Percentiles rank a stretch among this genome's conserved stretches.
Evolutionary conservation across 35 echinoderm and acorn worm genomes (phyloP).

Genomic region (Amphiura filiformis): DNA sequence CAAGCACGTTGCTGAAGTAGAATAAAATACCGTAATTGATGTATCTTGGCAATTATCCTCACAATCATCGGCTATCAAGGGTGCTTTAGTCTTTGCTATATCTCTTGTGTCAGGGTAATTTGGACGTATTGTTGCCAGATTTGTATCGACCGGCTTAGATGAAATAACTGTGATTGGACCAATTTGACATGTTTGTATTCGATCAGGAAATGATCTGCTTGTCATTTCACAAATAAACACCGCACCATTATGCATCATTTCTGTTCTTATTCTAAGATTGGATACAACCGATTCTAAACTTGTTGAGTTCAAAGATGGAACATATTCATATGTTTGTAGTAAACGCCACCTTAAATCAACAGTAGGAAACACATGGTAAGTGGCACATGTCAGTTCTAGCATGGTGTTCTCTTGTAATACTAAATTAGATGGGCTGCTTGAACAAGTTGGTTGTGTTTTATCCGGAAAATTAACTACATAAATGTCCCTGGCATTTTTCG

Average conservation of each 20-base stretch:
- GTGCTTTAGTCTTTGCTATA: too few relatives aligned
- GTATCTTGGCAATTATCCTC: background rate
- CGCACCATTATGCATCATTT: background rate
- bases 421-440: background rate
- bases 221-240: background rate
- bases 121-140: background rate
- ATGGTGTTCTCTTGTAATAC: background rate
- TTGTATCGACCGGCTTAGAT: background rate
- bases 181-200: background rate
- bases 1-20: background rate
- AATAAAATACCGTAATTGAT: background rate
- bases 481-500: background rate
- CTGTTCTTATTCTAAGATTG: background rate
- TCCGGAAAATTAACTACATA: background rate
- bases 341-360: background rate
- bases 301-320: background rate
- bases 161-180: background rate
- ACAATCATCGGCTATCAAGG: background rate
- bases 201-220: background rate
- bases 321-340: background rate
- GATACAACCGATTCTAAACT: background rate
- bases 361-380: background rate
- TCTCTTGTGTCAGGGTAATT: background rate
- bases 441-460: background rate
- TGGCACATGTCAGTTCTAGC: background rate